These are phyloP conservation scores for Talpa occidentalis DNA, from an alignment of 2,113 vertebrate genomes.

Conservation along the genomic window DNA sequence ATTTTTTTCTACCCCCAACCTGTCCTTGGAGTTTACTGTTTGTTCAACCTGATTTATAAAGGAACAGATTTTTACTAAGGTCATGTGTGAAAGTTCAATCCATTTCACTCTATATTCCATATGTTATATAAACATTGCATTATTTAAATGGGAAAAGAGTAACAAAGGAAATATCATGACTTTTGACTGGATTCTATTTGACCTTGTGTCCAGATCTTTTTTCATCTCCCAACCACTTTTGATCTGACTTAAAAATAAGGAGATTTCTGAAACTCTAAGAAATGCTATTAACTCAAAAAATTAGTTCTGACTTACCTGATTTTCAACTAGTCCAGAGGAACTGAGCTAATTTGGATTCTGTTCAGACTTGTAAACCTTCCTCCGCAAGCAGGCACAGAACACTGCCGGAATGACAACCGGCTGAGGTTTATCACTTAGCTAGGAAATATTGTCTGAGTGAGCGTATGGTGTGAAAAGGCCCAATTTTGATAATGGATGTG, in stretches of 20 bases:
- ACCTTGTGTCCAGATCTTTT: neutral
- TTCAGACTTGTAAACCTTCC: slow-evolving; percentile 59
- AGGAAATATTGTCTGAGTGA: slow-evolving; percentile 66
- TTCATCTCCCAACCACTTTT: slow-evolving; percentile 14
- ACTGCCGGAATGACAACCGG: slow-evolving; percentile 46
- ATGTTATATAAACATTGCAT: neutral
- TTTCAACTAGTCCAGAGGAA: slow-evolving; percentile 58
- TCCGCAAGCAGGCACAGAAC: neutral
- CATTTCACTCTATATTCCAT: neutral
- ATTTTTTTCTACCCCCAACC: neutral
- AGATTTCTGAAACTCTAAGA: slow-evolving; percentile 64
- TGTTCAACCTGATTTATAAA: slow-evolving; percentile 39
- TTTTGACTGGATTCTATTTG: neutral
- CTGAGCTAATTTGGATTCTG: slow-evolving; percentile 69
- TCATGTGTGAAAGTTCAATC: neutral
- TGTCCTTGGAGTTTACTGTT: neutral
- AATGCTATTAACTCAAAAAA: slow-evolving; percentile 43
- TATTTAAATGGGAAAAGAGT: neutral
- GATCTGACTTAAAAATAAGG: slow-evolving; percentile 56
- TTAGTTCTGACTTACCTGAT: slow-evolving; percentile 48
- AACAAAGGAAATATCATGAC: neutral
- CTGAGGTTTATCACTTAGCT: slow-evolving; percentile 44
- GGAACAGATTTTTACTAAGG: neutral
- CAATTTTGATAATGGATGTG: slow-evolving; percentile 75
- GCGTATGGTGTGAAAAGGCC: slow-evolving; percentile 69